phyloP scores from a whole-genome alignment of 2,888 invertebrate species.

The Mythimna pallens region DNA sequence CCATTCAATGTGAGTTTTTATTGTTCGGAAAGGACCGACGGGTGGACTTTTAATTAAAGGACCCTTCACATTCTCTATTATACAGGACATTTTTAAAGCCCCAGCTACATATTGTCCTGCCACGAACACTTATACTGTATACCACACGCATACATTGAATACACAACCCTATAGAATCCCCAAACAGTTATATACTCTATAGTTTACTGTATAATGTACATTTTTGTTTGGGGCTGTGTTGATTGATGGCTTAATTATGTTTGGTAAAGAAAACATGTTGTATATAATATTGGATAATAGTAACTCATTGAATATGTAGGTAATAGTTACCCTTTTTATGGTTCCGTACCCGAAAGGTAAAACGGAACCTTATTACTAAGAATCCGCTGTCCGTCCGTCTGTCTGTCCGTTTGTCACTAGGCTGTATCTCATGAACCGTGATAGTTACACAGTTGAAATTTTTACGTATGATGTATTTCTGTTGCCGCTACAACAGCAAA shows the following conservation, averaged over 20 bases:
- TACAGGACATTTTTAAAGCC: constrained; percentile 85
- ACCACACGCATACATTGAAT: constrained; percentile 35
- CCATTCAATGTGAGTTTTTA: constrained; percentile 82
- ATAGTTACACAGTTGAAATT: no score
- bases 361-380: no score
- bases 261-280: constrained; percentile 46
- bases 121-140: constrained; percentile 51
- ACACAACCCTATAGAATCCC: constrained; percentile 11
- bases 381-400: no score
- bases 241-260: constrained; percentile 56
- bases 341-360: no score
- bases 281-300: constrained; percentile 39
- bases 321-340: constrained; percentile 39
- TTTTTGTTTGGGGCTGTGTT: constrained; percentile 26
- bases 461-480: no score
- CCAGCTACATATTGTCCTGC: constrained; percentile 67
- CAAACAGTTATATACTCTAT: constrained; percentile 36
- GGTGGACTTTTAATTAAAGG: constrained; percentile 89
- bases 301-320: constrained; percentile 25
- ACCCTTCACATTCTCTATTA: constrained; percentile 84
- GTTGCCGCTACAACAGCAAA: no score
- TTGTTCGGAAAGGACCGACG: constrained; percentile 80
- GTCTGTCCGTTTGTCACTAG: no score
- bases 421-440: no score
- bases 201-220: constrained; percentile 1